phyloP scores from a whole-genome alignment of 2,888 invertebrate genomes.

The Microplitis deprimator region DNA sequence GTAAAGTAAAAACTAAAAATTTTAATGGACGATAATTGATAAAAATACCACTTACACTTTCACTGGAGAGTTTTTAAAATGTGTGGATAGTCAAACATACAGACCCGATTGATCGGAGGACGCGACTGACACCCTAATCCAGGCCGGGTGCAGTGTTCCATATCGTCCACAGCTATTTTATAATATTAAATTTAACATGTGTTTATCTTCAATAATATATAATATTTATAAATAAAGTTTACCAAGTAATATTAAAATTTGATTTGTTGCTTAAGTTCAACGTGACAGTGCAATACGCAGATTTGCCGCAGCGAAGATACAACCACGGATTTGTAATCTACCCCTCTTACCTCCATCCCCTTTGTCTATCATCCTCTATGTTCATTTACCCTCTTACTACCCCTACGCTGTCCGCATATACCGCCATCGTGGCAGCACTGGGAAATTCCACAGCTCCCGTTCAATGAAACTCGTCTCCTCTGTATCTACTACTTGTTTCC shows the following conservation, averaged over 20 bases:
- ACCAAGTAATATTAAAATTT: constrained; percentile 3
- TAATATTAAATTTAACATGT: neutral
- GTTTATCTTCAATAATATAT: neutral
- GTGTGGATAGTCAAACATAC: constrained; percentile 22
- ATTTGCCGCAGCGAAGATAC: constrained; percentile 64
- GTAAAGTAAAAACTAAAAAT: neutral
- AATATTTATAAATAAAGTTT: neutral
- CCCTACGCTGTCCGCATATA: neutral
- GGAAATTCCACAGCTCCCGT: constrained; percentile 60
- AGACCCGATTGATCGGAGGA: constrained; percentile 40
- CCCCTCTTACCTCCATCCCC: constrained; percentile 32
- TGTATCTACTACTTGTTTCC: constrained; percentile 4
- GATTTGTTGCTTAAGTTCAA: constrained; percentile 11
- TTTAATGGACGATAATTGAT: neutral
- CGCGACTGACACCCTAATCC: constrained; percentile 58
- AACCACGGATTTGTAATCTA: constrained; percentile 47
- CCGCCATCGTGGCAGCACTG: constrained; percentile 64
- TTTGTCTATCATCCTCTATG: constrained; percentile 29
- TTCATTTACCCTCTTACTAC: constrained; percentile 46
- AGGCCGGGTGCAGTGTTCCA: constrained; percentile 58
- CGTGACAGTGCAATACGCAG: constrained; percentile 57
- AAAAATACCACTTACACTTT: neutral
- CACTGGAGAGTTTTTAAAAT: neutral
- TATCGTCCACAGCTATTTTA: constrained; percentile 36
- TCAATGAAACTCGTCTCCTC: constrained; percentile 62